These are phyloP conservation scores for Eublepharis macularius DNA, from an alignment of 2,113 vertebrate species.

Conservation along the genomic window DNA sequence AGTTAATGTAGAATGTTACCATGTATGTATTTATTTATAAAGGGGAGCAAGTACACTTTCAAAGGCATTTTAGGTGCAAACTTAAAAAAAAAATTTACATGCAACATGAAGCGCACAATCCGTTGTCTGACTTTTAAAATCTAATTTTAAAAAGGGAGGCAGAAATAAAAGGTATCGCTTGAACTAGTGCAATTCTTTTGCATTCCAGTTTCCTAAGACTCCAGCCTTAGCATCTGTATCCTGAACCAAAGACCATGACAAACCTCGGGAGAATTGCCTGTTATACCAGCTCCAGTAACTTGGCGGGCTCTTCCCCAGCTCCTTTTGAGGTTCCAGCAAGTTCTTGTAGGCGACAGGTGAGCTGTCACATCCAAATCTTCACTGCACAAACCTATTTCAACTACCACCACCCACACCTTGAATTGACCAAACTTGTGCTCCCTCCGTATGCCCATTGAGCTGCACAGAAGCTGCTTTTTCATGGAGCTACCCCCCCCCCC, in stretches of 20 bases:
- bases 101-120: neutral
- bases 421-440: neutral
- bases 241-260: neutral
- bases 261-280: neutral
- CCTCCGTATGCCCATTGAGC: neutral
- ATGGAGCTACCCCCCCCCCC: too few species aligned
- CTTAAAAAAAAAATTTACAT: neutral
- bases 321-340: neutral
- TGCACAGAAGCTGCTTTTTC: too few species aligned
- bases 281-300: neutral
- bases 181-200: neutral
- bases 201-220: neutral
- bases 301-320: neutral
- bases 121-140: rapidly evolving
- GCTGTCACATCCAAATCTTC: too few species aligned
- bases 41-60: too few species aligned
- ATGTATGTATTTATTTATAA: too few species aligned
- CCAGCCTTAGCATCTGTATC: neutral
- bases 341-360: neutral
- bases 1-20: neutral
- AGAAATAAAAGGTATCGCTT: neutral
- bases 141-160: neutral
- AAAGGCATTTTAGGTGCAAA: neutral
- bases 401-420: neutral
- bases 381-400: neutral